These are phyloP conservation scores for Nebria salina DNA, from an alignment of 2,888 invertebrate species.

Conservation along the genomic window DNA sequence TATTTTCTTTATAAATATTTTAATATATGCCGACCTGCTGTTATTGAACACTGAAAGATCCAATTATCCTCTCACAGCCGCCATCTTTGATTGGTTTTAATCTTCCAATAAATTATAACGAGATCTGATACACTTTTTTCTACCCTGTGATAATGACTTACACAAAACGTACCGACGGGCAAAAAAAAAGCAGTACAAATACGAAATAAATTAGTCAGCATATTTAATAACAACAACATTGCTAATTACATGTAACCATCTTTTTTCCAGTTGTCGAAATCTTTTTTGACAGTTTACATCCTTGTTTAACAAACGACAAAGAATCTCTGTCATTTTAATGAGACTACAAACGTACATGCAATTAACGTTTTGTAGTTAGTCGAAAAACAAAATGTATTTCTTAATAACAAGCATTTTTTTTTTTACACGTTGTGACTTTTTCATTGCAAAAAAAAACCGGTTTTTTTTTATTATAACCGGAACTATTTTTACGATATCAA, in stretches of 20 bases:
- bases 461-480: slow-evolving; percentile 27
- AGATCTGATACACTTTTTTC: slow-evolving; percentile 21
- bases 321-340: neutral
- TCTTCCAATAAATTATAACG: slow-evolving; percentile 38
- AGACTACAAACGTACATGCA: neutral
- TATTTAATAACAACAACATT: neutral
- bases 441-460: slow-evolving; percentile 23
- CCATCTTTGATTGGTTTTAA: slow-evolving; percentile 45
- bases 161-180: neutral
- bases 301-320: neutral
- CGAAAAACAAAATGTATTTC: slow-evolving; percentile 14
- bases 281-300: neutral
- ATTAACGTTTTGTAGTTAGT: neutral
- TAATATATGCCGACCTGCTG: slow-evolving; percentile 8
- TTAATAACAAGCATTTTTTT: slow-evolving; percentile 18
- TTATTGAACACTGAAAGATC: slow-evolving; percentile 13
- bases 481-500: slow-evolving; percentile 33
- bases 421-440: slow-evolving; percentile 10
- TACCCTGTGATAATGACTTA: slow-evolving; percentile 1
- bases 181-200: neutral
- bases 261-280: neutral
- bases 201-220: neutral
- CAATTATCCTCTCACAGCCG: slow-evolving; percentile 41
- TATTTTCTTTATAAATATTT: neutral
- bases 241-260: neutral